Base-by-base conservation (phyloP, 2,888 invertebrate species). In the Hirudinaria manillensis region DNA sequence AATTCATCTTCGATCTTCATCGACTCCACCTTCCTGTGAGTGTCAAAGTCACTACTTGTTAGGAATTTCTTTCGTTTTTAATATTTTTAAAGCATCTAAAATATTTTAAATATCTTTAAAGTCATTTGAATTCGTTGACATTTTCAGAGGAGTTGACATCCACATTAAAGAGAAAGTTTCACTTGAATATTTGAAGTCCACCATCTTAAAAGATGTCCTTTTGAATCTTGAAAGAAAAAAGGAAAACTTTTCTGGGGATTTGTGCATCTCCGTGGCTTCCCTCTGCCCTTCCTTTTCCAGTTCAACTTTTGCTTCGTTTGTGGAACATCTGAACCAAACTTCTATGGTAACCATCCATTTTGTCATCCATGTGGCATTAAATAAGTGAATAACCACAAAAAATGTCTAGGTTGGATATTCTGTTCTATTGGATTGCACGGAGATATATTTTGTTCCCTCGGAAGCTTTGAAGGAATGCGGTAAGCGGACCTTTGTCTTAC, bases 371-470 rank as follows among this genome's bases (percentile, higher is more conserved):
- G 6, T 13, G 19, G 27, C 13, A 13, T 70, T 70, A 21, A 16
- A 21, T n/a, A 66, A 13, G 27, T 66, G 13, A 16, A 68, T 45
- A n/a, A 6, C 21, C 24, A 19, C 71, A 70, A 51, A 7, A 36
- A 38, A 27, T 70, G 21, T 51, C n/a, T 45, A 73, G 73, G 73
- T 73, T 6, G 73, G 65, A n/a, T 73, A 73, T 34, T 16, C 45
- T 34, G 61, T 73, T 3, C 45, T 73, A 0, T 45, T 55, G 27
- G 65, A 65, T 27, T 38, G 56, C 65, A 19, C 56, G 21, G 73
- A 73, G 27, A 36, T 73, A n/a, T 73, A 34, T 61, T 61, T 73
- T 27, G 21, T 61, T 36, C 73, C 73, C 61, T 61, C 61, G 7
- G 61, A 24, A 61, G 24, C 61, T 61, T n/a, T 61, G 61, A 61